These are phyloP conservation scores for Sanderia malayensis DNA, from an alignment of 30 jellyfish, hydroid and myxozoan species.

Conservation along the genomic window DNA sequence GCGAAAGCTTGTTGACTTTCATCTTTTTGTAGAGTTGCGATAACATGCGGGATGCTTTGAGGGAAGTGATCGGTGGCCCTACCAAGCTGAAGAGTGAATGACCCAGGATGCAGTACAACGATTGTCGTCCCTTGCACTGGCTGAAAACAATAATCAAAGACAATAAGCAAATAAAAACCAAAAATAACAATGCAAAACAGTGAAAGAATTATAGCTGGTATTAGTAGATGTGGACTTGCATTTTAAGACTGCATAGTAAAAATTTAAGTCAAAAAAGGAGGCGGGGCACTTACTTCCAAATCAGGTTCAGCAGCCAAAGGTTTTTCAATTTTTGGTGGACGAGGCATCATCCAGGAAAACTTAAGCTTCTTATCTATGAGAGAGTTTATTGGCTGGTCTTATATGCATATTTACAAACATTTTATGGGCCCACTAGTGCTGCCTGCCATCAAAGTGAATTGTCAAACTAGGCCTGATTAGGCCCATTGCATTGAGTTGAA, in stretches of 20 bases:
- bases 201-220: too few species aligned
- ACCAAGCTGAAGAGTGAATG: constrained; percentile 82
- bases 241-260: not conserved
- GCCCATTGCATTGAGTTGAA: too few species aligned
- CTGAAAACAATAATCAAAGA: constrained; percentile 33
- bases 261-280: not conserved
- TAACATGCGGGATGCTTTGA: constrained; percentile 89
- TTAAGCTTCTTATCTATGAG: too few species aligned
- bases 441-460: too few species aligned
- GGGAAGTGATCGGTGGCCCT: constrained; percentile 99
- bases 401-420: too few species aligned
- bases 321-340: constrained; percentile 70
- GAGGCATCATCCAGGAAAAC: constrained; percentile 54
- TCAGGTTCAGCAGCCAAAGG: constrained; percentile 69
- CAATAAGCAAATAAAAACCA: not conserved
- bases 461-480: too few species aligned
- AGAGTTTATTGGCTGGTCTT: too few species aligned
- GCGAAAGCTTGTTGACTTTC: constrained; percentile 5
- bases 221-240: too few species aligned
- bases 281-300: constrained; percentile 46
- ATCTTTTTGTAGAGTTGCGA: constrained; percentile 61
- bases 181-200: too few species aligned
- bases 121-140: constrained; percentile 97
- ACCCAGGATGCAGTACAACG: constrained; percentile 94
- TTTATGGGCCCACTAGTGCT: too few species aligned